Conservation (phyloP, 2,888 invertebrate genomes). For the Synanthedon myopaeformis region DNA sequence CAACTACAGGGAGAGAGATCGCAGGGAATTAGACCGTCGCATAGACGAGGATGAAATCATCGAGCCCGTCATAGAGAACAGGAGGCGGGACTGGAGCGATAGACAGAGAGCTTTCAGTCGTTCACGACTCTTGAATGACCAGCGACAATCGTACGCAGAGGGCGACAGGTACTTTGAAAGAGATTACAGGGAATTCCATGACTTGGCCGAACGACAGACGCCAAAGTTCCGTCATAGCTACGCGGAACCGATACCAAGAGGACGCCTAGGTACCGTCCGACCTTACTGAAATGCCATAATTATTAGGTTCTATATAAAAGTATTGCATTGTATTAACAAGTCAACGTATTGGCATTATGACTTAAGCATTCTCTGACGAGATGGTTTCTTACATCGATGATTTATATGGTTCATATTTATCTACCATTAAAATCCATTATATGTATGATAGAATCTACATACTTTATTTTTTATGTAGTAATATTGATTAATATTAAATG, state of each 20-base stretch:
- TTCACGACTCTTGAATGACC: conserved; percentile 56
- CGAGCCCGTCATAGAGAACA: conserved; percentile 54
- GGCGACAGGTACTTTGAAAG: conserved; percentile 56
- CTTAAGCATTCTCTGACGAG: background rate
- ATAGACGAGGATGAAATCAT: conserved; percentile 61
- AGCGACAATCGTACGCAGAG: conserved; percentile 54
- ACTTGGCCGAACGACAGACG: conserved; percentile 50
- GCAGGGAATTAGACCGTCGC: conserved; percentile 53
- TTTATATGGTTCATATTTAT: background rate
- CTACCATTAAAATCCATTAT: too few relatives aligned
- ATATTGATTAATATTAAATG: too few relatives aligned
- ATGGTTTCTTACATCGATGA: background rate
- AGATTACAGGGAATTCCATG: conserved; percentile 56
- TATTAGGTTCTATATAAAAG: conserved; percentile 13
- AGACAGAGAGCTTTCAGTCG: conserved; percentile 59
- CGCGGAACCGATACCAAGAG: conserved; percentile 73
- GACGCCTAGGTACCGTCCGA: conserved; percentile 59
- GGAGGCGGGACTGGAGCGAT: conserved; percentile 55
- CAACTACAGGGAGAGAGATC: conserved; percentile 44
- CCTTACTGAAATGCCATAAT: conserved; percentile 67
- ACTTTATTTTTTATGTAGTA: too few relatives aligned
- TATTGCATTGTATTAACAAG: background rate
- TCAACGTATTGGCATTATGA: background rate
- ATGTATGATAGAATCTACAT: too few relatives aligned
- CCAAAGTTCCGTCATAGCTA: conserved; percentile 74